These are phyloP conservation scores for Cheilosia urbana DNA, from an alignment of 2,888 invertebrate species.

Conservation along the genomic window DNA sequence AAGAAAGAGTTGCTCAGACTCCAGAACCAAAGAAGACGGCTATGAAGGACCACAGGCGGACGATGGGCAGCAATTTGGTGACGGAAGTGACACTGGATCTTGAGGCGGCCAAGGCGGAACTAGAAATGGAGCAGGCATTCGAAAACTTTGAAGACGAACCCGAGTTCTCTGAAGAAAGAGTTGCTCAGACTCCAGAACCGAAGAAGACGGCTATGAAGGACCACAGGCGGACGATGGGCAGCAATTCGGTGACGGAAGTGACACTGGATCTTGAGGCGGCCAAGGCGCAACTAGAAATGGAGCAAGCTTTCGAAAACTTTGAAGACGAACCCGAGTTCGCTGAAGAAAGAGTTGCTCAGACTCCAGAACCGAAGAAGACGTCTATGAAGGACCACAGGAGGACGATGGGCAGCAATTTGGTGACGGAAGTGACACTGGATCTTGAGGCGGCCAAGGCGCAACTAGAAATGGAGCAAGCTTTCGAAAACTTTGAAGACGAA, in stretches of 20 bases:
- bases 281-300: slow-evolving; percentile 2
- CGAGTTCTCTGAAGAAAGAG: background rate
- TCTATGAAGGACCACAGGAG: background rate
- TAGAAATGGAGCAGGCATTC: slow-evolving; percentile 24
- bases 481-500: slow-evolving; percentile 44
- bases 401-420: too few relatives aligned
- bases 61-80: too few relatives aligned
- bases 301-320: slow-evolving; percentile 41
- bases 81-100: too few relatives aligned
- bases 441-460: slow-evolving; percentile 34
- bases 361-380: slow-evolving; percentile 17
- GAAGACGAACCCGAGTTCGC: slow-evolving; percentile 17
- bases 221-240: slow-evolving; percentile 11
- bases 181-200: slow-evolving; percentile 15
- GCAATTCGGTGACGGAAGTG: background rate
- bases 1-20: too few relatives aligned
- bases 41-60: too few relatives aligned
- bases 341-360: background rate
- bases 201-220: background rate
- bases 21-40: too few relatives aligned
- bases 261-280: slow-evolving; percentile 2
- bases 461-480: slow-evolving; percentile 24
- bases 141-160: slow-evolving; percentile 48
- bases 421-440: too few relatives aligned
- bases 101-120: slow-evolving; percentile 20